Evolutionary conservation across 2,113 vertebrate genomes (phyloP).

Genomic region (Xiphophorus maculatus): DNA sequence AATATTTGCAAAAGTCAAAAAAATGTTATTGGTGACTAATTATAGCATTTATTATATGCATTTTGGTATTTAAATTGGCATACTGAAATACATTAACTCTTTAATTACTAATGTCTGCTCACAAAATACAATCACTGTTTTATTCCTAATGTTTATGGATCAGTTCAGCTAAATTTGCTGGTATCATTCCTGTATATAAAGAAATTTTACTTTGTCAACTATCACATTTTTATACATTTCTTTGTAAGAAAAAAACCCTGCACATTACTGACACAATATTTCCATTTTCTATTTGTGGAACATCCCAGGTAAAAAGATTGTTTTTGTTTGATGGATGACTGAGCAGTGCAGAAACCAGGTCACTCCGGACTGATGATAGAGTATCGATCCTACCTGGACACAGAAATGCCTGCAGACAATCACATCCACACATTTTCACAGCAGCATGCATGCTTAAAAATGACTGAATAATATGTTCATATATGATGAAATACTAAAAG

Average conservation of each 20-base stretch:
- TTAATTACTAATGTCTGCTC: no score
- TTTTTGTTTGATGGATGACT: constrained; percentile 33
- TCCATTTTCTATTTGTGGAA: not conserved
- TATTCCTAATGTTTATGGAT: no score
- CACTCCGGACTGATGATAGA: constrained; percentile 26
- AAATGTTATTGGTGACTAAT: no score
- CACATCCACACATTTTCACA: constrained; percentile 1
- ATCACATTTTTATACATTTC: not conserved
- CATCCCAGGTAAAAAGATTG: not conserved
- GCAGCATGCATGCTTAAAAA: not conserved
- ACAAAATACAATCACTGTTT: no score
- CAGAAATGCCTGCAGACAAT: constrained; percentile 8
- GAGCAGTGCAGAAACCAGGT: constrained; percentile 45
- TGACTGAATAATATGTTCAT: not conserved
- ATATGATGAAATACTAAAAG: not conserved
- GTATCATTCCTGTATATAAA: not conserved
- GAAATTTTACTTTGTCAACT: not conserved
- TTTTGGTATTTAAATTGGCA: no score
- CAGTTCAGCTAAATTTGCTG: not conserved
- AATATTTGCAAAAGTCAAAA: no score
- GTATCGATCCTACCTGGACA: constrained; percentile 46
- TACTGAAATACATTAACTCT: no score
- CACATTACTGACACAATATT: not conserved
- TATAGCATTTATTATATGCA: no score
- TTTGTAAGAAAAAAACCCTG: not conserved